Base-by-base conservation (phyloP, 1,140 invertebrate genomes). In the Anastrepha obliqua region DNA sequence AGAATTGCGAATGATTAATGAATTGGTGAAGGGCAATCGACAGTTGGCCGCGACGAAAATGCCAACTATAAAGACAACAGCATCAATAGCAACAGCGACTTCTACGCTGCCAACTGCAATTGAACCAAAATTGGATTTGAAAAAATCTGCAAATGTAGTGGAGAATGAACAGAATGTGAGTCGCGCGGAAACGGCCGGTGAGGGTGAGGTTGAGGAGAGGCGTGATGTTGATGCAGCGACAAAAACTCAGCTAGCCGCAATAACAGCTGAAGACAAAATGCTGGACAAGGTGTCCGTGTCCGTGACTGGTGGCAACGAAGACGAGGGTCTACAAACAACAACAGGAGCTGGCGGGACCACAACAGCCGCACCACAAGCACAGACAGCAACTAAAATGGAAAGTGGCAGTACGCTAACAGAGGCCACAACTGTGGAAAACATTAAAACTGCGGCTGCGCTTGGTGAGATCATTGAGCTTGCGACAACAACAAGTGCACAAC, bases 1-100 rank as follows among this genome's bases (percentile, higher is more conserved):
- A 89, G 91, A 91, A 89, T 88, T 92, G 89, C 89, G 90, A 81
- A 90, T 91, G 87, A 92, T 92, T 89, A 92, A 92, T 88, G 91
- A 91, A 87, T 87, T 92, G 90, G 91, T 92, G 60, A 92, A 92
- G 87, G 89, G 88, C 88, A 87, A 86, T 60, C 74, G 78, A 85
- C 88, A 87, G 85, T 55, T 39, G 20, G 60, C 67, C 55, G 78
- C 89, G 55, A 65, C 85, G 81, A 62, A 88, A 89, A 81, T 87
- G 87, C 70, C 78, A 86, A 78, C 62, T 81, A 87, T 88, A 86
- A 62, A 90, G 86, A 81, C 89, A 89, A 58, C 88, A 90, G 59
- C 88, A 87, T 87, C 88, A 87, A 86, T 78, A 87, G 55, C 85
- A 59, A 67, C 78, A 59, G 42, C 55, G 29, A 39, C 59, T 85